Base-by-base conservation (phyloP, 2,797 vertebrate species). In the Takifugu ocellatus region DNA sequence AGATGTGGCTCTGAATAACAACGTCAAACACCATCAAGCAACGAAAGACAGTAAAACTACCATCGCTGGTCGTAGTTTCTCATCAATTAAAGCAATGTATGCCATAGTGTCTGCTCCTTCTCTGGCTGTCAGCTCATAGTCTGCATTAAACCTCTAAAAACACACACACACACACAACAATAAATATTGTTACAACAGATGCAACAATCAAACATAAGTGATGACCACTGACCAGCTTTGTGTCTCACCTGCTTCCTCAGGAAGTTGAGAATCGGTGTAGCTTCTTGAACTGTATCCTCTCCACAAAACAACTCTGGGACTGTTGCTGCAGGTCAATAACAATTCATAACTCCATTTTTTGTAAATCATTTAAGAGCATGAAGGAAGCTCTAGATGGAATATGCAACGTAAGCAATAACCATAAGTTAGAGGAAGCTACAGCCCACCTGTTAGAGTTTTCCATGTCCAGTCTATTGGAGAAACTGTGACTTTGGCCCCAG, bases 41-140 rank as follows among this genome's bases (percentile, higher is more conserved):
- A 39, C 31, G 17, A 8, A 54, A 39, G 6, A 58, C 42, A 54
- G 16, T 14, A 68, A 4, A 9, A 50, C 86, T 87, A 98, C 97
- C 92, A 96, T 59, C 74, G 95, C 97, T 66, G 95, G 97, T 64
- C 88, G 90, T 6, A 99, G 90, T 53, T 95, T 98, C 83, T 99
- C 96, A 82, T 98, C 94, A 14, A 99, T 89, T 21, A 99, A 87
- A 51, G 97, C 97, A 25, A 98, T 93, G 75, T 95, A 99, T 1
- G 97, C 97, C 89, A 99, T 88, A 0, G 96, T 98, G 80, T 99
- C 97, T 46, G 97, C 96, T 56, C 95, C 97, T 89, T 99, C 92
- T 82, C 94, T 95, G 62, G 95, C 93, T 51, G 95, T 92, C 70
- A 99, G 86, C 57, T 96, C 93, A 85, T 92, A 96, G 85, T 99